Base-by-base conservation (phyloP, 2,797 vertebrate species). In the Pyrocephalus nanus region DNA sequence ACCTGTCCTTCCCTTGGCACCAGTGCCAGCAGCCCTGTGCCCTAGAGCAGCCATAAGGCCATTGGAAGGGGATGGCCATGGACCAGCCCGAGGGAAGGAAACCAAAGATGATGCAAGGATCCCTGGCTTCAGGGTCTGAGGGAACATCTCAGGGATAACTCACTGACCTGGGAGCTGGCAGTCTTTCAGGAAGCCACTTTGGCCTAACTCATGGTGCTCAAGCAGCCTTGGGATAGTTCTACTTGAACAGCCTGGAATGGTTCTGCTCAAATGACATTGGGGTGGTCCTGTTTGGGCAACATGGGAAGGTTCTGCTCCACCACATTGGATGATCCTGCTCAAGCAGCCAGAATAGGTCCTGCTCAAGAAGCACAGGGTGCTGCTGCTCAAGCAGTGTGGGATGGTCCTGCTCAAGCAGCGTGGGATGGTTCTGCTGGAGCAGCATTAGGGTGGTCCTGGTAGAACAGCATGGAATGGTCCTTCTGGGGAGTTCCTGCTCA, bases 131-230 rank as follows among this genome's bases (percentile, higher is more conserved):
- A 26, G 47, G 40, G 50, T 36, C 54, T 80, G 73, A 92, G 50
- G 11, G 18, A 16, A 48, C 53, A 40, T 58, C 42, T 75, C 51
- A 62, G 61, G 54, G 58, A 54, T 51, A 27, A 9, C 20, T 86
- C 50, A 47, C 36, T 55, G 57, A 69, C 45, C 62, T 85, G 74
- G 75, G 74, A 82, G 62, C 30, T 88, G 70, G 34, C 43, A 84
- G 67, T 50, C 62, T 83, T 81, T 91, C 60, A 67, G 64, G 75
- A 94, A 83, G 30, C 74, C 75, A 65, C 70, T 94, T 90, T 47
- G 58, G n/a, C 17, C 30, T 83, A 32, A 42, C 15, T 58, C 58
- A 60, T 48, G 66, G 84, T 85, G 82, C 67, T 96, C 74, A 91
- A 87, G 65, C 48, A 95, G 55, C 15, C 16, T 75, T 30, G 57